phyloP scores from a whole-genome alignment of 2,113 vertebrate genomes.

The Halcyon senegalensis region DNA sequence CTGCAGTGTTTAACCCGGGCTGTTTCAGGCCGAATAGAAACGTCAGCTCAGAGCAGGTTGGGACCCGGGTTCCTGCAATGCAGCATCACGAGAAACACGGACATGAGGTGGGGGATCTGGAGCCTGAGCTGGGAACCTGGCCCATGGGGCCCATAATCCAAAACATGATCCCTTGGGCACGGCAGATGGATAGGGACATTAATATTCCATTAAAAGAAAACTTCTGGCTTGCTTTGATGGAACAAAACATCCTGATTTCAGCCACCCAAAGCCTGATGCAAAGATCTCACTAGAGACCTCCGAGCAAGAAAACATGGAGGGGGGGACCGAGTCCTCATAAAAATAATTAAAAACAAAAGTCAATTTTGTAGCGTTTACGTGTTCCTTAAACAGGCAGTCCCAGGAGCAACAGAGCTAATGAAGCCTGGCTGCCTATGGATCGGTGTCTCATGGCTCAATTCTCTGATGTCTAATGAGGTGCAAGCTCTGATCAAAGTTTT shows the following conservation, averaged over 20 bases:
- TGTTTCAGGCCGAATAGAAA: not conserved
- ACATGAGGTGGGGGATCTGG: accelerated
- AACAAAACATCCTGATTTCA: not conserved
- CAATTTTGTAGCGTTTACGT: not conserved
- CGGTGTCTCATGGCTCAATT: constrained; percentile 51
- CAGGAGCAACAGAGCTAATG: constrained; percentile 31
- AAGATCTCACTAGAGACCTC: not conserved
- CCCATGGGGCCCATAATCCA: not conserved
- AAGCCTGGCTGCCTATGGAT: constrained; percentile 58
- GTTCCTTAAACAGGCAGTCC: constrained; percentile 13
- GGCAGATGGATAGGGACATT: not conserved
- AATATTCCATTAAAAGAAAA: not conserved
- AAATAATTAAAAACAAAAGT: constrained; percentile 66
- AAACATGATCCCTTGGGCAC: not conserved
- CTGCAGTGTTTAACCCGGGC: not conserved
- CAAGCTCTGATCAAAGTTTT: constrained; percentile 62
- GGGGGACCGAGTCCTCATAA: not conserved
- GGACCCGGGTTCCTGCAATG: not conserved
- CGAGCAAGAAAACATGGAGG: not conserved
- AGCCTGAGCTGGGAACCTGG: not conserved
- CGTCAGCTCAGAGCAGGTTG: not conserved
- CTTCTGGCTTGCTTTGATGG: not conserved
- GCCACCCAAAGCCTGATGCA: not conserved
- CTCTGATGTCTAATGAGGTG: constrained; percentile 64
- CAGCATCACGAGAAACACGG: not conserved